Evolutionary conservation across 2,888 invertebrate species (phyloP).

Genomic region (Apodemia zela): DNA sequence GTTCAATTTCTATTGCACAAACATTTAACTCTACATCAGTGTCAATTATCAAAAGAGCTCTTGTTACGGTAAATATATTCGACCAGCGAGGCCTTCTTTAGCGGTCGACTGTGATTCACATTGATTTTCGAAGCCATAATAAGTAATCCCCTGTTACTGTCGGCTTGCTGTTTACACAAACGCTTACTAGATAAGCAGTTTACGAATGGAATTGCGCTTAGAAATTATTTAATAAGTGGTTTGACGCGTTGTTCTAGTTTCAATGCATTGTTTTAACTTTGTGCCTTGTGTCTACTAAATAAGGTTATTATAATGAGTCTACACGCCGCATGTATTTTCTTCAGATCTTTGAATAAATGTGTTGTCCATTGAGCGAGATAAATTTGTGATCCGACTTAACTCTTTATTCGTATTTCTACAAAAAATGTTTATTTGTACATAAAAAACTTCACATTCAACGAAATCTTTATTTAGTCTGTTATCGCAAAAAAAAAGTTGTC

Average conservation of each 20-base stretch:
- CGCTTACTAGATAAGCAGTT: conserved; percentile 74
- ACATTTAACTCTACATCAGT: conserved; percentile 23
- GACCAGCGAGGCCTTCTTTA: conserved; percentile 37
- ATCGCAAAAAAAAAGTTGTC: too few species aligned
- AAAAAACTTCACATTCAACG: too few species aligned
- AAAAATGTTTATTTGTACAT: too few species aligned
- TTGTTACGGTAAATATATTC: conserved; percentile 28
- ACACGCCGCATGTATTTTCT: too few species aligned
- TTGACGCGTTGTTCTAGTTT: conserved; percentile 28
- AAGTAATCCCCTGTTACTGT: conserved; percentile 66
- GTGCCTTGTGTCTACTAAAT: not conserved
- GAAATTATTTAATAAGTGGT: conserved; percentile 33
- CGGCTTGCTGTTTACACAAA: conserved; percentile 71
- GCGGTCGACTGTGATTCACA: conserved; percentile 51
- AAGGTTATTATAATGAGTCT: not conserved
- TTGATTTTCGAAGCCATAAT: conserved; percentile 73
- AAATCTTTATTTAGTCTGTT: too few species aligned
- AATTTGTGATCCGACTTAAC: too few species aligned
- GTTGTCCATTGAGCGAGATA: too few species aligned
- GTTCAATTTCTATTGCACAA: conserved; percentile 37
- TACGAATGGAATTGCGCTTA: conserved; percentile 45
- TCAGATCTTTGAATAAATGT: too few species aligned
- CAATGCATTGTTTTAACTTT: conserved; percentile 17
- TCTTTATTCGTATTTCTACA: too few species aligned
- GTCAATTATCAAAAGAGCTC: conserved; percentile 32